phyloP scores from a whole-genome alignment of 2,888 invertebrate species.

The Norana najaformis region DNA sequence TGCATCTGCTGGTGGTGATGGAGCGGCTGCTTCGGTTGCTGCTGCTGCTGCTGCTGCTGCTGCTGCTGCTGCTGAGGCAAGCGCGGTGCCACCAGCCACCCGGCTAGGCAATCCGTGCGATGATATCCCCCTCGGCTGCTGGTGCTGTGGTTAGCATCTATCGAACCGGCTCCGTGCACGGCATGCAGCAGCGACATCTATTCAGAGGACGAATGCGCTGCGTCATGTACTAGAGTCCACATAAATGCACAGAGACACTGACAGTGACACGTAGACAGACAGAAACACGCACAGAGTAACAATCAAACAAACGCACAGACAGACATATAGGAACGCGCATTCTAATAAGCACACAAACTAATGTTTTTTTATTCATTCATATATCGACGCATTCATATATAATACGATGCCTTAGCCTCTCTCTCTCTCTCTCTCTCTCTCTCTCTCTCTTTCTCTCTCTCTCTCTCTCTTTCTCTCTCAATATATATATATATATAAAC shows the following conservation, averaged over 20 bases:
- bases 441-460: too few species aligned
- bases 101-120: conserved; percentile 6
- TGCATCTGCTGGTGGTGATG: not conserved
- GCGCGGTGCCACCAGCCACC: not conserved
- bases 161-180: not conserved
- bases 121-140: not conserved
- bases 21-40: not conserved
- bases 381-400: not conserved
- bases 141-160: not conserved
- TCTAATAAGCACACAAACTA: not conserved
- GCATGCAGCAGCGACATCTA: not conserved
- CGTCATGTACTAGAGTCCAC: not conserved
- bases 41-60: not conserved
- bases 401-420: not conserved
- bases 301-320: not conserved
- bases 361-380: not conserved
- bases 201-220: not conserved
- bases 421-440: too few species aligned
- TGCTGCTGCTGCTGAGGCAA: not conserved
- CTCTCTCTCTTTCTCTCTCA: too few species aligned
- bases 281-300: not conserved
- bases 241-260: not conserved
- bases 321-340: not conserved
- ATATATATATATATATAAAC: too few species aligned
- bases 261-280: not conserved